phyloP scores from a whole-genome alignment of 2,113 vertebrate species.

The Ameiurus melas region DNA sequence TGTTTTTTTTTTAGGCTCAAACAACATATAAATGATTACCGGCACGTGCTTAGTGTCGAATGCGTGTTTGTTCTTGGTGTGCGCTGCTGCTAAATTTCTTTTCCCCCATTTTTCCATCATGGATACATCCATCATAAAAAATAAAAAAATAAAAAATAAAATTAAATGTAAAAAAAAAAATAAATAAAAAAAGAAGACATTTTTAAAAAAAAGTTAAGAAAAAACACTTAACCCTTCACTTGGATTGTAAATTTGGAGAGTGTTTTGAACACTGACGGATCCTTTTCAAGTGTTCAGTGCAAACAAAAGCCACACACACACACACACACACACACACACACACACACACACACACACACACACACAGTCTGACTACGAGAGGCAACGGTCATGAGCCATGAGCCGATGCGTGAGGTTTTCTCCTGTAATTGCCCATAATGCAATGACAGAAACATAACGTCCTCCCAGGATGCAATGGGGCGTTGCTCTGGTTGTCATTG shows the following conservation, averaged over 20 bases:
- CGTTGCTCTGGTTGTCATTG: constrained; percentile 28
- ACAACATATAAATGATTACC: not conserved
- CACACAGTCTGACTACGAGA: constrained; percentile 47
- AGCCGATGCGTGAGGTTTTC: constrained; percentile 7
- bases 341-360: constrained; percentile 5
- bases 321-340: not conserved
- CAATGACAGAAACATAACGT: constrained; percentile 41
- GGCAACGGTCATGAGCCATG: not conserved
- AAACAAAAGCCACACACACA: constrained; percentile 23
- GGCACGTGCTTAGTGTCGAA: not conserved
- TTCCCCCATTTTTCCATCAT: not conserved
- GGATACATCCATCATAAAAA: not conserved
- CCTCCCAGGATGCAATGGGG: constrained; percentile 33
- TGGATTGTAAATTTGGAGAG: not conserved
- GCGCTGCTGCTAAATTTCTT: not conserved
- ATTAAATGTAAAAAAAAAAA: not conserved
- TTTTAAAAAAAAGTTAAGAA: constrained; percentile 13
- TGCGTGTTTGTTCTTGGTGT: not conserved
- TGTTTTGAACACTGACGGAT: constrained; percentile 5
- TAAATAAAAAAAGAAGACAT: constrained; percentile 29
- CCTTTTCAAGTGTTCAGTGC: constrained; percentile 43
- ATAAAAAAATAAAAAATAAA: not conserved
- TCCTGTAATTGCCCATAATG: constrained; percentile 52
- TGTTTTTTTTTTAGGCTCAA: not conserved
- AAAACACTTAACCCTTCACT: constrained; percentile 1